Conservation (phyloP, 2,888 invertebrate species). For the Plusia festucae region DNA sequence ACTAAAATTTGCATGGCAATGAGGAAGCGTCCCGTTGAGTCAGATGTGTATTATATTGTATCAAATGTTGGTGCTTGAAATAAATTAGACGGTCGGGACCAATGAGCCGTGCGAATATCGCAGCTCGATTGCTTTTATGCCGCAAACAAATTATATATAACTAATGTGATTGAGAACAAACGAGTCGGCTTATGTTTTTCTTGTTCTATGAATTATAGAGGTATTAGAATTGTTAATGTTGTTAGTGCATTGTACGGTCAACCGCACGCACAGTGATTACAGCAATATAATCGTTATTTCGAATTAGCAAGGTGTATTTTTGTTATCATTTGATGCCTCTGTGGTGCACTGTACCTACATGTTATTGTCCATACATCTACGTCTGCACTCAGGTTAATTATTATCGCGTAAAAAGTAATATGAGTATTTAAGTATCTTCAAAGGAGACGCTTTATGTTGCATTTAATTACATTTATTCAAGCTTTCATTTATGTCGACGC, state of each 20-base stretch:
- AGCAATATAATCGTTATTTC: not conserved
- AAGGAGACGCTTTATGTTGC: constrained; percentile 13
- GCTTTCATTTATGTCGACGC: not conserved
- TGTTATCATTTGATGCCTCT: not conserved
- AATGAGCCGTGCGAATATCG: constrained; percentile 71
- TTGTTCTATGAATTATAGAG: constrained; percentile 15
- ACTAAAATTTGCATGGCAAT: constrained; percentile 67
- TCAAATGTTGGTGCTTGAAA: constrained; percentile 60
- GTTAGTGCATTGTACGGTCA: not conserved
- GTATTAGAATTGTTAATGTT: not conserved
- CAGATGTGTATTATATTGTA: constrained; percentile 62
- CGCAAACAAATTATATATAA: constrained; percentile 44
- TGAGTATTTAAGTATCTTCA: constrained; percentile 25
- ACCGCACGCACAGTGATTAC: not conserved
- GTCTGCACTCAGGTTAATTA: constrained; percentile 12
- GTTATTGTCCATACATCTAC: constrained; percentile 1
- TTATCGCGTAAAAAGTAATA: constrained; percentile 24
- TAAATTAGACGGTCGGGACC: constrained; percentile 58
- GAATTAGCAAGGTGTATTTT: not conserved
- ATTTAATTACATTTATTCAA: constrained; percentile 24
- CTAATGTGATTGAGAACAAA: constrained; percentile 49
- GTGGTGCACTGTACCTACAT: not conserved
- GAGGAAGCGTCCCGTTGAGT: constrained; percentile 67
- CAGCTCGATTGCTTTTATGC: constrained; percentile 66
- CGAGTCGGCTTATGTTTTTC: constrained; percentile 26